Conservation (phyloP, 1,140 invertebrate genomes). For the Tetranychus urticae region DNA sequence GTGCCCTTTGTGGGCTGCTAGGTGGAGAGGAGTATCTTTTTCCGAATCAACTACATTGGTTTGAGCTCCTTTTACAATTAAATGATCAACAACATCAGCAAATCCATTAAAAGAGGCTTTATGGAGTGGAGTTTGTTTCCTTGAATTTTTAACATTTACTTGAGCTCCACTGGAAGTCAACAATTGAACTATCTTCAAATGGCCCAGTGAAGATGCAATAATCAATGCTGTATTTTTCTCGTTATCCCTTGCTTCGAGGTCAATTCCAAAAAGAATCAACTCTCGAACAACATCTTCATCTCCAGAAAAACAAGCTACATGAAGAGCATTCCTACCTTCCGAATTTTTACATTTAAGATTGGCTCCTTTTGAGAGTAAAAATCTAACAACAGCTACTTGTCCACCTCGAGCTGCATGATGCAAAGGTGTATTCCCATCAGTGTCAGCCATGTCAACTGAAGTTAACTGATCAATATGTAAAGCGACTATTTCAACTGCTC, state of each 20-base stretch:
- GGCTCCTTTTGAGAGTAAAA: conserved; percentile 59
- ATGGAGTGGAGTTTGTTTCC: neutral
- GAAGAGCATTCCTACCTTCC: neutral
- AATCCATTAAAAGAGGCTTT: neutral
- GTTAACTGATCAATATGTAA: too few relatives aligned
- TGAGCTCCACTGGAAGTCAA: neutral
- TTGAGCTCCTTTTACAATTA: neutral
- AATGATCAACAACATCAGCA: neutral
- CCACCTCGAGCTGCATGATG: conserved; percentile 56
- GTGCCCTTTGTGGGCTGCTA: conserved; percentile 61
- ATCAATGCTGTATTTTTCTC: neutral
- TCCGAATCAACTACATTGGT: conserved; percentile 25
- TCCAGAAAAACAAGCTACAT: neutral
- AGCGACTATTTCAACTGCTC: too few relatives aligned
- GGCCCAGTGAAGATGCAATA: neutral
- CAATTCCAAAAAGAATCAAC: neutral
- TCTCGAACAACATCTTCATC: neutral
- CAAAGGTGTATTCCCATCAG: conserved; percentile 23
- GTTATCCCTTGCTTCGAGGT: neutral
- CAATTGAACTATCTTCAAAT: neutral
- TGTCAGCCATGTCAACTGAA: neutral
- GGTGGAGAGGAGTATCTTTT: conserved; percentile 79
- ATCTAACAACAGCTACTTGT: conserved; percentile 76
- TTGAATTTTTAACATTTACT: neutral
- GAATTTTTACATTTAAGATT: neutral